Base-by-base conservation (phyloP, 2,888 invertebrate genomes). In the Andricus quercusramuli region DNA sequence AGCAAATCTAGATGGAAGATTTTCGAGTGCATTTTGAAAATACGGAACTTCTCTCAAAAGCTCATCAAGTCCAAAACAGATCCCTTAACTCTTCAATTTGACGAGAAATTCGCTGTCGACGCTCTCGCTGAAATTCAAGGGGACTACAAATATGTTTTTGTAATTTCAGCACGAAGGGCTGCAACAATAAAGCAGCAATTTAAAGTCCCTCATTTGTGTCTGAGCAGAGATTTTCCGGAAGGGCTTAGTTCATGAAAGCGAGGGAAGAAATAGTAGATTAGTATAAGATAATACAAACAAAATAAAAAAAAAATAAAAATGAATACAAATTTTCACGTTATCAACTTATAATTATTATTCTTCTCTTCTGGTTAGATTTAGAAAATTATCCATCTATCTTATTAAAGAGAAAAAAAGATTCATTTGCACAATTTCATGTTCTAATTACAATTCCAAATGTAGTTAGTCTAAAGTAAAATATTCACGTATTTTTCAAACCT, bases 81-180 rank as follows among this genome's bases (percentile, higher is more conserved):
- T 70, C 9, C 44, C 29, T 25, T 22, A 68, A 47, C 47, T 70
- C 29, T 51, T 29, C 51, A 70, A 70, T 70, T 51, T 70, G 20
- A 51, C 47, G 70, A 51, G 47, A 47, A 68, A 25, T 3, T 25
- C 44, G 5, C 15, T 29, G 51, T 70, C 29, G 70, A 70, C 47
- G 20, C 29, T 70, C 25, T 17, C 51, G 51, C 29, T 11, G 32
- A 70, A 70, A 70, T 70, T 70, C 51, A 51, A 70, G 70, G 25
- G 51, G 51, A 70, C 70, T 51, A 17, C 17, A 70, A 51, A 70
- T 51, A 70, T 70, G 70, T 70, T 51, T 70, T 29, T 20, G 47
- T 51, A 51, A 51, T 70, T 70, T 51, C 20, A 70, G 32, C 70
- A 32, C 51, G 13, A 29, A 29, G 20, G n/a, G 70, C 29, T 20